A percentile compares a stretch with the other conserved stretches of the same genome.
Evolutionary conservation across 2,888 invertebrate genomes (phyloP).

Genomic region (Tuberolachnus salignus): DNA sequence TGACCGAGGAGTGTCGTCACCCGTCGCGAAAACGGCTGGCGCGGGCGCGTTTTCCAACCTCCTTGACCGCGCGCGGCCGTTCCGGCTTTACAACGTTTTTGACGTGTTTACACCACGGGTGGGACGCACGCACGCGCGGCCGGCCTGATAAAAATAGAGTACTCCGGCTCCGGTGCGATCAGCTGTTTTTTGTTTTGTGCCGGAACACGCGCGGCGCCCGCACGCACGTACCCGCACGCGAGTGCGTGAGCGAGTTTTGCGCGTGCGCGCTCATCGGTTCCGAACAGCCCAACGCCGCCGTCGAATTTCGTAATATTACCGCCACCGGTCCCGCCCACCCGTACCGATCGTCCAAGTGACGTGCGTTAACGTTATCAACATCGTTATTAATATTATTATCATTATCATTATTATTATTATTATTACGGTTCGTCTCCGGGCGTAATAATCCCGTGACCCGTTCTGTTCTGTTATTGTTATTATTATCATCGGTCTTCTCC

Average conservation of each 20-base stretch:
- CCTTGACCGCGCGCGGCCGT: conserved; percentile 4
- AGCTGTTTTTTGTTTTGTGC: conserved; percentile 56
- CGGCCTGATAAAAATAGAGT: not conserved
- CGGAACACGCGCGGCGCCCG: not conserved
- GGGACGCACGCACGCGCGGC: too few relatives aligned
- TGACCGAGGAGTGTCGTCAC: conserved; percentile 22
- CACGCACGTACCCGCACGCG: not conserved
- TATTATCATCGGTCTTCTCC: not conserved
- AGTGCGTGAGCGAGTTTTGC: not conserved
- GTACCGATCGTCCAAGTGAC: not conserved
- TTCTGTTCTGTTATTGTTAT: not conserved
- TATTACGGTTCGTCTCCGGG: not conserved
- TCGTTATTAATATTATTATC: conserved; percentile 19
- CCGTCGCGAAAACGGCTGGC: not conserved
- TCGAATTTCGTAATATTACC: not conserved
- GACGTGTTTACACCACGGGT: conserved; percentile 25
- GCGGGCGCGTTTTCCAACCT: not conserved
- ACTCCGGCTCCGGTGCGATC: not conserved
- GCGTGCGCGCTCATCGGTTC: not conserved
- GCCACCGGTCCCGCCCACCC: not conserved
- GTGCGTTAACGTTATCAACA: not conserved
- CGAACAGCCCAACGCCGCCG: not conserved
- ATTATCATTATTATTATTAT: conserved; percentile 11
- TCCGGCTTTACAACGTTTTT: conserved; percentile 2
- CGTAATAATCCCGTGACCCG: not conserved